These are phyloP conservation scores for Drosophila busckii DNA, from an alignment of 1,140 invertebrate genomes.

Conservation along the genomic window DNA sequence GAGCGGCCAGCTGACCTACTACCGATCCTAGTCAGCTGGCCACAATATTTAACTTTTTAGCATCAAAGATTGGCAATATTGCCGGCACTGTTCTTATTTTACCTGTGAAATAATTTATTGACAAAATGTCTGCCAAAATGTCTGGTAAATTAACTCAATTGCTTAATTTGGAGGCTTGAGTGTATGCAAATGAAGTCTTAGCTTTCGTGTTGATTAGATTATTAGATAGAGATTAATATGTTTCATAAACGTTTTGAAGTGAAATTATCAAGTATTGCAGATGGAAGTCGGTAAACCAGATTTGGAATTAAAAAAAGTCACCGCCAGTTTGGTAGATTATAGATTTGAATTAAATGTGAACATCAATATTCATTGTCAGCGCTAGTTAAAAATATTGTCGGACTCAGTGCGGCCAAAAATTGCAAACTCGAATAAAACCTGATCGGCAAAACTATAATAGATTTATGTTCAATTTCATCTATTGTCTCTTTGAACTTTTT, in stretches of 20 bases:
- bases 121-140: conserved; percentile 27
- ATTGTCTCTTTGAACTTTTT: too few relatives aligned
- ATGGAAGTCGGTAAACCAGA: too few relatives aligned
- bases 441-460: conserved; percentile 70
- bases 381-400: conserved; percentile 7
- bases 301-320: too few relatives aligned
- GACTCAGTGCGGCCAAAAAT: conserved; percentile 10
- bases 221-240: too few relatives aligned
- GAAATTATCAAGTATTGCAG: too few relatives aligned
- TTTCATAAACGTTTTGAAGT: too few relatives aligned
- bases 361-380: conserved; percentile 28
- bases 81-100: too few relatives aligned
- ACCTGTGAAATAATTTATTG: conserved; percentile 23
- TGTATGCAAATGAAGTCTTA: conserved; percentile 8
- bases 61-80: too few relatives aligned
- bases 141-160: conserved; percentile 10
- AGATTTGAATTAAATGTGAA: conserved; percentile 22
- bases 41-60: too few relatives aligned
- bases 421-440: conserved; percentile 54
- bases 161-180: not conserved
- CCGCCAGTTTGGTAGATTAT: conserved; percentile 17
- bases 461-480: conserved; percentile 57
- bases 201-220: too few relatives aligned
- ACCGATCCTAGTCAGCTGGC: too few relatives aligned
- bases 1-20: too few relatives aligned